These are phyloP conservation scores for Habropoda laboriosa DNA, from an alignment of 1,140 invertebrate species.

Conservation along the genomic window DNA sequence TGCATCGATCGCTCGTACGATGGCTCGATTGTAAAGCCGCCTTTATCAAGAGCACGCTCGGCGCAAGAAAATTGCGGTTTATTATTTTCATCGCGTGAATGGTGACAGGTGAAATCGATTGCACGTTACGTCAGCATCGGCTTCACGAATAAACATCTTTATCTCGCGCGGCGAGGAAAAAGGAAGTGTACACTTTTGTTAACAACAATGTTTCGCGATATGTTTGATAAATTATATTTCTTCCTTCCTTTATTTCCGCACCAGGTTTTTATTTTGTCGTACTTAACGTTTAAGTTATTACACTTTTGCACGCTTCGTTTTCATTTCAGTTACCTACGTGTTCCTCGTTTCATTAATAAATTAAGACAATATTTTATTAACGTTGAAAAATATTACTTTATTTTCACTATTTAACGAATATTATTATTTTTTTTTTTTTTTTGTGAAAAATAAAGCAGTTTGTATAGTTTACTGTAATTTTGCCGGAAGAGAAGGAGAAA, in stretches of 20 bases:
- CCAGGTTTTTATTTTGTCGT: no score
- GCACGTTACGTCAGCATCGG: constrained; percentile 10
- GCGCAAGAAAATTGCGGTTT: constrained; percentile 28
- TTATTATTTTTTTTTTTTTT: no score
- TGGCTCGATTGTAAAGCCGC: neutral
- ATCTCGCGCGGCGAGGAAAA: neutral
- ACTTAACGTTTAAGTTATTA: no score
- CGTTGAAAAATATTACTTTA: no score
- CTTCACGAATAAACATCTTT: constrained; percentile 14
- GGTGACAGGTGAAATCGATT: constrained; percentile 44
- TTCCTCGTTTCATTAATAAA: no score
- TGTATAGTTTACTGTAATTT: no score
- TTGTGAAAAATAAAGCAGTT: no score
- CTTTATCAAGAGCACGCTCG: neutral
- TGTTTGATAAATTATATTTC: neutral
- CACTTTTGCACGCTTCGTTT: no score
- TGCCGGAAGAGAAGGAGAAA: no score
- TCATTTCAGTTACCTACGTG: no score
- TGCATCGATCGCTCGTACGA: neutral
- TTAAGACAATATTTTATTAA: no score
- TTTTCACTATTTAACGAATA: no score
- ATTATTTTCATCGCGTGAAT: constrained; percentile 38
- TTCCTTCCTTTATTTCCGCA: neutral
- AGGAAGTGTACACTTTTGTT: neutral
- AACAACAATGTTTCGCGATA: neutral